Conservation (phyloP, 2,113 vertebrate species). For the Nibea albiflora region DNA sequence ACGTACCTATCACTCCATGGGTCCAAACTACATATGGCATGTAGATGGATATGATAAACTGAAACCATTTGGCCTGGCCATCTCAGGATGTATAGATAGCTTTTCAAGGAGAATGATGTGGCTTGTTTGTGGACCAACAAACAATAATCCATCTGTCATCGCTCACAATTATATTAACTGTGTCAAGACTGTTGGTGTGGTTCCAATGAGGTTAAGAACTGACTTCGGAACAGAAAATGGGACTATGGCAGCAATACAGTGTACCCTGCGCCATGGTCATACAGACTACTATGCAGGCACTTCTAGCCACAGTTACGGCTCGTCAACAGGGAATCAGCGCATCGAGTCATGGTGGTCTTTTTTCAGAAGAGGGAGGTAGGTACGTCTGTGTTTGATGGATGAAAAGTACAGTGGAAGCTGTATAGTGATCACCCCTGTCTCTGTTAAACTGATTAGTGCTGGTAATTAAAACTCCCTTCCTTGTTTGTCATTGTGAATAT, state of each 20-base stretch:
- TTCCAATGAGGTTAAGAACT: neutral
- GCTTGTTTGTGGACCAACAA: neutral
- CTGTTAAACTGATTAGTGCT: too few relatives aligned
- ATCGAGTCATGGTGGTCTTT: neutral
- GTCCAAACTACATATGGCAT: neutral
- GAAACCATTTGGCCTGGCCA: neutral
- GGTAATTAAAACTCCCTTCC: too few relatives aligned
- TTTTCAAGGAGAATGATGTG: neutral
- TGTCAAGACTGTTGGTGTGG: neutral
- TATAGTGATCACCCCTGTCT: too few relatives aligned
- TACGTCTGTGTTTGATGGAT: too few relatives aligned
- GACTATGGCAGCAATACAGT: neutral
- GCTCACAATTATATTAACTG: neutral
- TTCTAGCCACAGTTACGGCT: neutral
- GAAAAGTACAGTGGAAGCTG: too few relatives aligned
- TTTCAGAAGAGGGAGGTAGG: too few relatives aligned
- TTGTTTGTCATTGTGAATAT: too few relatives aligned
- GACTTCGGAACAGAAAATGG: neutral
- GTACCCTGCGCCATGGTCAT: neutral
- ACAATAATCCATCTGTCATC: neutral
- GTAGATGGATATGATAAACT: neutral
- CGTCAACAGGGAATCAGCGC: neutral
- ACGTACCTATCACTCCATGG: neutral
- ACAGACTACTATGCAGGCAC: neutral
- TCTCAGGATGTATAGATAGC: neutral